Evolutionary conservation across 2,113 vertebrate species (phyloP), one percentile per base, ranked within the genome.

Genomic region (Blennius ocellaris): DNA sequence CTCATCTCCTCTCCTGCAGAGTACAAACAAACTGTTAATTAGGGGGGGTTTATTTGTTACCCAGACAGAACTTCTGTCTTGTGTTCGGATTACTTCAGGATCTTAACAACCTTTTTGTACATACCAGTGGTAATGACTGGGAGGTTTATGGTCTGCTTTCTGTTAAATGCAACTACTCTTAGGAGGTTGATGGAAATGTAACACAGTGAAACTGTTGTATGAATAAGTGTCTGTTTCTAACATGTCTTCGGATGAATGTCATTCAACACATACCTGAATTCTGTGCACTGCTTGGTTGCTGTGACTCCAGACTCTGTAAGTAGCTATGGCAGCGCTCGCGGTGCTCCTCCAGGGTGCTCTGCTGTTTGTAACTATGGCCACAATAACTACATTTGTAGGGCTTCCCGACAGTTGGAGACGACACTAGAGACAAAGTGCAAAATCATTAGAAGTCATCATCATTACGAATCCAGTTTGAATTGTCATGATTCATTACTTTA

Each of bases 351-450:
- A 99, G 83, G 52, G 97, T 96, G 83, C 95, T 97, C 92, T 97
- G 97, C 93, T 98, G 97, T 86, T 99, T 99, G 92, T 99, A 99
- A 94, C 97, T 98, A 37, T 97, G 96, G 58, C 97, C 97, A 39
- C 97, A 99, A 90, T 95, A 98, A 94, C 96, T 98, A 90, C 97
- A 99, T 90, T 99, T 99, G 90, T 96, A 98, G 47, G 96, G 97
- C 76, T 99, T 99, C 76, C 97, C 97, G 6, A 96, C 96, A 1
- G 96, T 97, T 63, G 97, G 97, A 85, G 97, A 99, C 55, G 97
- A 97, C 78, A 98, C 97, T 99, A 90, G 39, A 41, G 53, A 80
- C 9, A 72, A 14, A 64, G 39, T 10, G 45, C 7, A n/a, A 76
- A n/a, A 8, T 45, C 15, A 40, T 8, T 38, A 1, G 48, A 40